phyloP scores from a whole-genome alignment of 92 coral and sea anemone species.

The Heliopora coerulea region DNA sequence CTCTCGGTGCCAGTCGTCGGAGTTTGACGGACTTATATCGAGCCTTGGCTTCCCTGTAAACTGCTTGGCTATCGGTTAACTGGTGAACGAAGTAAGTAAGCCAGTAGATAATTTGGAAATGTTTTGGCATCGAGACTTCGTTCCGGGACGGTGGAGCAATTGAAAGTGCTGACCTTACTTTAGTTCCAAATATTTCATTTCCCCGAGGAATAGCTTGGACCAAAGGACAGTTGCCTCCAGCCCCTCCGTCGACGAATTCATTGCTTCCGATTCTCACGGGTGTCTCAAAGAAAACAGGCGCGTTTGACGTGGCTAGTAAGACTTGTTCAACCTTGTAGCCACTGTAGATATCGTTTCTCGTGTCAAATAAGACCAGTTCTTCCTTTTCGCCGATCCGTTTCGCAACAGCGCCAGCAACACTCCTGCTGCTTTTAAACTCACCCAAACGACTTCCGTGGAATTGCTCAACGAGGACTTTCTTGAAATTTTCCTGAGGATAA shows the following conservation, averaged over 20 bases:
- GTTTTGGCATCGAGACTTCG: no score
- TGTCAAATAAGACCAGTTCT: conserved; percentile 25
- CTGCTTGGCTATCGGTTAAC: no score
- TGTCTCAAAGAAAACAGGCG: conserved; percentile 19
- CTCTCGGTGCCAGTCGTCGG: no score
- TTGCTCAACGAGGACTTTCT: no score
- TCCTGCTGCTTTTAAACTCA: background rate
- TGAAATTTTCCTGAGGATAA: no score
- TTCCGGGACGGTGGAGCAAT: no score
- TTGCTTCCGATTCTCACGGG: no score
- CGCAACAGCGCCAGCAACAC: conserved; percentile 47
- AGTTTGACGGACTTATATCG: no score
- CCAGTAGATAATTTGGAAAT: no score
- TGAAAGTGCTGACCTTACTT: background rate
- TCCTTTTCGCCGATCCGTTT: background rate
- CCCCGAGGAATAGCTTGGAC: conserved; percentile 10
- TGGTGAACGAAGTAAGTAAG: no score
- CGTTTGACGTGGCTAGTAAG: conserved; percentile 39
- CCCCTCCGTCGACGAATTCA: background rate
- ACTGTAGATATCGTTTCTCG: background rate
- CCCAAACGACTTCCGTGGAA: no score
- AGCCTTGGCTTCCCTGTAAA: no score
- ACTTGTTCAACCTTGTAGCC: background rate
- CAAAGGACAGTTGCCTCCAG: conserved; percentile 47
- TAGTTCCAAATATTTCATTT: background rate